Base-by-base conservation (phyloP, 2,113 vertebrate genomes). In the Ovibos moschatus region DNA sequence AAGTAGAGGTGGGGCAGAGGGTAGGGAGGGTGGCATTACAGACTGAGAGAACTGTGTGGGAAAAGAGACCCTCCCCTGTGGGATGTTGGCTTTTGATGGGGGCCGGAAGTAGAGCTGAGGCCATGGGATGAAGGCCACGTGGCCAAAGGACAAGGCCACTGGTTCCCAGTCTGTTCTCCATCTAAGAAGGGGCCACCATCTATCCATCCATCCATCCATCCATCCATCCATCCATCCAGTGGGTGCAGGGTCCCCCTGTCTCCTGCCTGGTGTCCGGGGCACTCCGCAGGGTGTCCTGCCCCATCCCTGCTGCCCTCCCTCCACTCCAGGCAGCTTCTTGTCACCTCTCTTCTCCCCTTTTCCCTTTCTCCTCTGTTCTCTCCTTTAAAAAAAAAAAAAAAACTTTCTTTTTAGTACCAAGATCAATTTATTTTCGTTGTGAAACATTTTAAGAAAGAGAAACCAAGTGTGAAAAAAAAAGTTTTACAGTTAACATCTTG, bases 391-490 rank as follows among this genome's bases (percentile, higher is more conserved):
- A 93, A 79, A 27, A 13, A 27, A 2, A 28, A 13, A 13, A n/a
- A 40, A 28, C 23, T 88, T 95, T 55, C 76, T 74, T 60, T 36
- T 88, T 89, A 51, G 21, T 57, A 36, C 62, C 64, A 81, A 91
- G 50, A n/a, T 55, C 67, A 76, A 2, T 45, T 76, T 47, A 43
- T 17, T 87, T 5, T 90, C 43, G 47, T 16, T 9, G 3, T 50
- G 60, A 94, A 92, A 19, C 11, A 50, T 71, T 60, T 87, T 89
- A 84, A 83, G 50, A 60, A 86, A 93, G 36, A 47, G 53, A 79
- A 90, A 1, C 23, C 40, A 64, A 60, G 12, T 79, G 82, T 50
- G 19, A 76, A 85, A 95, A 55, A 43, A 5, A 33, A 16, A 13
- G 78, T 43, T 62, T 47, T 45, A 33, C 3, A 82, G 19, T n/a